A percentile compares a stretch with the other conserved stretches of the same genome.
Evolutionary conservation across 2,888 invertebrate genomes (phyloP).

Genomic region (Melanostoma scalare): DNA sequence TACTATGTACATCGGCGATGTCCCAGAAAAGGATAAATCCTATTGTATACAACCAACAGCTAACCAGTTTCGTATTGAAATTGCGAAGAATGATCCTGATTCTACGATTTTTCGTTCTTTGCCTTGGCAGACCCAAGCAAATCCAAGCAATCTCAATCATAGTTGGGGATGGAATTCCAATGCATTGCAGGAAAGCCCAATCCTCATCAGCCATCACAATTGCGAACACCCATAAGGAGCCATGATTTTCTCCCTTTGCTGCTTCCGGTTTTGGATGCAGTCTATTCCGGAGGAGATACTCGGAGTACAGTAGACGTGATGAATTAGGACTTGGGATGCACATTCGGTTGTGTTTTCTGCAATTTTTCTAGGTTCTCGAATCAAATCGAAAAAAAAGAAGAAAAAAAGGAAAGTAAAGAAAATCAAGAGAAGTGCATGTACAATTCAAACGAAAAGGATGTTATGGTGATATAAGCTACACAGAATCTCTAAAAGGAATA

Average conservation of each 20-base stretch:
- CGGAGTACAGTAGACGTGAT: constrained; percentile 65
- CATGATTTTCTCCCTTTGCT: constrained; percentile 57
- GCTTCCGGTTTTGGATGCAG: constrained; percentile 62
- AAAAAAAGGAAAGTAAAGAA: not conserved
- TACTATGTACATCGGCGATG: constrained; percentile 19
- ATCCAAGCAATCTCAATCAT: constrained; percentile 59
- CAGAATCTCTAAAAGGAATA: constrained; percentile 32
- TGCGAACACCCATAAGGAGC: constrained; percentile 35
- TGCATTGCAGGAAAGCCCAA: constrained; percentile 46
- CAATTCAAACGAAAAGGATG: constrained; percentile 27
- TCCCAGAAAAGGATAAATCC: constrained; percentile 41
- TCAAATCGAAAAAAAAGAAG: constrained; percentile 12
- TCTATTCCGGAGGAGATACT: constrained; percentile 61
- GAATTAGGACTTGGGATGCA: constrained; percentile 68
- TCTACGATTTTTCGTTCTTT: constrained; percentile 32
- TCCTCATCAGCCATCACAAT: not conserved
- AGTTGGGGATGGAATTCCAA: constrained; percentile 62
- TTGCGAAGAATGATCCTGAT: constrained; percentile 60
- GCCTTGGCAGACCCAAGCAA: constrained; percentile 24
- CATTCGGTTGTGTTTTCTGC: constrained; percentile 29
- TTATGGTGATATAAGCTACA: constrained; percentile 47
- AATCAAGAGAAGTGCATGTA: not conserved
- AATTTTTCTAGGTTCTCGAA: constrained; percentile 37
- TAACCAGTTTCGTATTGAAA: constrained; percentile 48
- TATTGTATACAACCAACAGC: constrained; percentile 30